Evolutionary conservation across 1,140 invertebrate species (phyloP).

Genomic region (Anoplolepis gracilipes): DNA sequence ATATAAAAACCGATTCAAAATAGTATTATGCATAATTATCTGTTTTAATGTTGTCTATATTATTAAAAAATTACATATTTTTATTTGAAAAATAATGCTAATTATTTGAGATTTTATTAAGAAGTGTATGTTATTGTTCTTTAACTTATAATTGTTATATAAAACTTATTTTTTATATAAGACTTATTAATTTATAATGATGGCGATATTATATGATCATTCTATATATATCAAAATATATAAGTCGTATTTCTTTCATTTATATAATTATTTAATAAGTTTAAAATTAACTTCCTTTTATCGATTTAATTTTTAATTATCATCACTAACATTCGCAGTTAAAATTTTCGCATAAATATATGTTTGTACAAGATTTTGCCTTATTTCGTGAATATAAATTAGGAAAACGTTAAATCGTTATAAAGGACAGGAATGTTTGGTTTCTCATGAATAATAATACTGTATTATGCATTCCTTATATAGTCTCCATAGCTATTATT

Average conservation of each 20-base stretch:
- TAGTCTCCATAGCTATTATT: constrained; percentile 33
- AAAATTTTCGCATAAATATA: background rate
- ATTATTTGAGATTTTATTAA: too few species aligned
- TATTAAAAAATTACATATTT: too few species aligned
- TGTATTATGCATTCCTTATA: constrained; percentile 21
- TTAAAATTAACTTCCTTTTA: background rate
- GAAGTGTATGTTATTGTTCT: too few species aligned
- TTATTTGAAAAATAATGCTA: too few species aligned
- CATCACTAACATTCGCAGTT: background rate
- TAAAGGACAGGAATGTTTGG: background rate
- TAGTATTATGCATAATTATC: too few species aligned
- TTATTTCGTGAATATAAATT: constrained; percentile 27
- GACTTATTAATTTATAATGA: too few species aligned
- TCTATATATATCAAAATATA: background rate
- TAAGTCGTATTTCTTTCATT: background rate
- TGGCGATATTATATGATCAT: too few species aligned
- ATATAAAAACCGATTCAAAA: too few species aligned
- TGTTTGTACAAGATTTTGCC: background rate
- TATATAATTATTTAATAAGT: background rate
- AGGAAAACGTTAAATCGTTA: constrained; percentile 22
- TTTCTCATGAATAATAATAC: constrained; percentile 39
- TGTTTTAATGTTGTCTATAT: too few species aligned
- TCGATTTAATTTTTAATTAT: background rate
- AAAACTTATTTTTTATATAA: too few species aligned
- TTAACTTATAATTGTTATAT: too few species aligned